Evolutionary conservation across 2,888 invertebrate species (phyloP).

Genomic region (Gymnocheta viridis): DNA sequence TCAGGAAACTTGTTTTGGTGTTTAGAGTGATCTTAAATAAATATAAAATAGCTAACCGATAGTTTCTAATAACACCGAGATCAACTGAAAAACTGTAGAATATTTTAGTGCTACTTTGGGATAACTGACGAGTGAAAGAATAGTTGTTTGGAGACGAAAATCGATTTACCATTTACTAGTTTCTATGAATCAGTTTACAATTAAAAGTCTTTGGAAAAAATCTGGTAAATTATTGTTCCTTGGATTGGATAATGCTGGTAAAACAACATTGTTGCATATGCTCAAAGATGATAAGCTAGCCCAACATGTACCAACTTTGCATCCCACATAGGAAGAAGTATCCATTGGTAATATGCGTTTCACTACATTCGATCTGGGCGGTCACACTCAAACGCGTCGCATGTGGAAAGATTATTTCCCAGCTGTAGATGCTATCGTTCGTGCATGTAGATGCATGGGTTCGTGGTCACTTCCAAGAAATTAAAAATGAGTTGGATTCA

Average conservation of each 20-base stretch:
- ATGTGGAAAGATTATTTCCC: conserved; percentile 99
- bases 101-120: too few species aligned
- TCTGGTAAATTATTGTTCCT: conserved; percentile 99
- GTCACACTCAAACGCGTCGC: conserved; percentile 98
- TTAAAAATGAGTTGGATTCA: conserved; percentile 93
- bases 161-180: too few species aligned
- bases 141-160: too few species aligned
- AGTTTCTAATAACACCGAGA: too few species aligned
- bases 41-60: too few species aligned
- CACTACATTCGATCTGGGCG: conserved; percentile 99
- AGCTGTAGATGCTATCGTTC: conserved; percentile 99
- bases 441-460: conserved; percentile 98
- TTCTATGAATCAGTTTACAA: too few species aligned
- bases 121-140: too few species aligned
- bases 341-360: conserved; percentile 99
- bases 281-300: conserved; percentile 99
- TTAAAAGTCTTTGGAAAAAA: conserved; percentile 99
- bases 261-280: conserved; percentile 99
- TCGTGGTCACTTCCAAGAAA: conserved; percentile 93
- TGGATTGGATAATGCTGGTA: conserved; percentile 99
- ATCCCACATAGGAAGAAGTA: conserved; percentile 99
- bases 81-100: too few species aligned
- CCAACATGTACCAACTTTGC: conserved; percentile 99
- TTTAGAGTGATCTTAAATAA: too few species aligned
- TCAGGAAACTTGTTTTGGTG: too few species aligned